Evolutionary conservation across 2,797 vertebrate species (phyloP).

Genomic region (Scolopax bukidnonensis): DNA sequence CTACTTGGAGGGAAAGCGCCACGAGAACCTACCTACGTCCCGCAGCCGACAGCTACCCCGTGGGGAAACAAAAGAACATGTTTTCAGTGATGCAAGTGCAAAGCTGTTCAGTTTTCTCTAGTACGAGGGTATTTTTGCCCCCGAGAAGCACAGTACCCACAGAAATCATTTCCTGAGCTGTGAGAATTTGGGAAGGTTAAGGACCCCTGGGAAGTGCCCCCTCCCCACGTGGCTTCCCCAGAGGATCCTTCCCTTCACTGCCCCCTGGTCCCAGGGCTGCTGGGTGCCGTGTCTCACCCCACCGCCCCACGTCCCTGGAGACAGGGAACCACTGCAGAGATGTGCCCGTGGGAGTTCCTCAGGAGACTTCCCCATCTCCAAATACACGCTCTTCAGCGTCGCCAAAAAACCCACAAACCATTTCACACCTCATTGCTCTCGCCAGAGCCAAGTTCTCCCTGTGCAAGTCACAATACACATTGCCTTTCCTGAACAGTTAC

Average conservation of each 20-base stretch:
- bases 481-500: rapidly evolving
- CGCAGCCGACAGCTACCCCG: neutral
- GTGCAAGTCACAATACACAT: neutral
- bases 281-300: rapidly evolving
- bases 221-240: neutral
- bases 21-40: neutral
- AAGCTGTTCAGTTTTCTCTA: neutral
- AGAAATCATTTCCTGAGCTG: rapidly evolving
- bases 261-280: rapidly evolving
- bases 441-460: rapidly evolving
- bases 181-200: neutral
- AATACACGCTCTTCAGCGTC: neutral
- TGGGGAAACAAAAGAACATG: neutral
- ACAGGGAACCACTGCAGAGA: neutral
- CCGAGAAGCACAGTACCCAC: neutral
- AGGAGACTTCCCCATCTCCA: neutral
- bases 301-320: rapidly evolving
- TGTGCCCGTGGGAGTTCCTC: neutral
- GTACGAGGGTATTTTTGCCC: neutral
- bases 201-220: neutral
- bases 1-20: neutral
- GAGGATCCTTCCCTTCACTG: neutral
- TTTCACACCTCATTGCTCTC: neutral
- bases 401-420: neutral
- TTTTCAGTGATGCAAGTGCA: neutral